Evolutionary conservation across 2,797 vertebrate genomes (phyloP).

Genomic region (Knipowitschia caucasica): DNA sequence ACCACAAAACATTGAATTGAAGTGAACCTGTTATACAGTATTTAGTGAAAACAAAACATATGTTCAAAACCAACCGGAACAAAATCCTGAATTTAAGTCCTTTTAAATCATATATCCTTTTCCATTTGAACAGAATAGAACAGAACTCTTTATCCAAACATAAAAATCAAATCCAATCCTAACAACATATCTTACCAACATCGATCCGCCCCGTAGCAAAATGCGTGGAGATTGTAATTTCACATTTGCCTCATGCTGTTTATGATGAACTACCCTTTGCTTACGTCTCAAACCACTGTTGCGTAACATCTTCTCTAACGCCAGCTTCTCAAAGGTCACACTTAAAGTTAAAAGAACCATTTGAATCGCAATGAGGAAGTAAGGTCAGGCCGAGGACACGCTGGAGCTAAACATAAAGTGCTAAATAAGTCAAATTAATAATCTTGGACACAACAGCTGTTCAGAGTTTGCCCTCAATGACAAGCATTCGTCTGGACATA

Average conservation of each 20-base stretch:
- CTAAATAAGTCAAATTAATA: neutral
- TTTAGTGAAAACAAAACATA: too few species aligned
- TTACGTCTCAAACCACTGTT: conserved; percentile 6
- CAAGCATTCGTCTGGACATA: conserved; percentile 10
- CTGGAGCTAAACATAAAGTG: neutral
- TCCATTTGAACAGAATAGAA: too few species aligned
- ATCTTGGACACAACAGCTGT: neutral
- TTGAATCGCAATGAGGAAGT: neutral
- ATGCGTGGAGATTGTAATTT: too few species aligned
- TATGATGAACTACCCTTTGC: conserved; percentile 13
- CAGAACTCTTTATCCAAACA: too few species aligned
- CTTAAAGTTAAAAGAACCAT: conserved; percentile 2
- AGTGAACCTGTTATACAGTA: too few species aligned
- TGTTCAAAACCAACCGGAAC: too few species aligned
- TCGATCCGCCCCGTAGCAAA: too few species aligned
- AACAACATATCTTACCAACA: too few species aligned
- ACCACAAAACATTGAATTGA: too few species aligned
- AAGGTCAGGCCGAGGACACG: neutral
- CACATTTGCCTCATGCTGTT: neutral
- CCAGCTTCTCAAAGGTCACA: neutral
- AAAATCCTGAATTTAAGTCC: too few species aligned
- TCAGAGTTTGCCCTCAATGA: conserved; percentile 12
- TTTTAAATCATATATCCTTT: too few species aligned
- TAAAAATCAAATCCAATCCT: too few species aligned
- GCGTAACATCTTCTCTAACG: neutral